These are phyloP conservation scores for Catalaphyllia jardinei DNA, from an alignment of 64 coral and sea anemone genomes.

Conservation along the genomic window DNA sequence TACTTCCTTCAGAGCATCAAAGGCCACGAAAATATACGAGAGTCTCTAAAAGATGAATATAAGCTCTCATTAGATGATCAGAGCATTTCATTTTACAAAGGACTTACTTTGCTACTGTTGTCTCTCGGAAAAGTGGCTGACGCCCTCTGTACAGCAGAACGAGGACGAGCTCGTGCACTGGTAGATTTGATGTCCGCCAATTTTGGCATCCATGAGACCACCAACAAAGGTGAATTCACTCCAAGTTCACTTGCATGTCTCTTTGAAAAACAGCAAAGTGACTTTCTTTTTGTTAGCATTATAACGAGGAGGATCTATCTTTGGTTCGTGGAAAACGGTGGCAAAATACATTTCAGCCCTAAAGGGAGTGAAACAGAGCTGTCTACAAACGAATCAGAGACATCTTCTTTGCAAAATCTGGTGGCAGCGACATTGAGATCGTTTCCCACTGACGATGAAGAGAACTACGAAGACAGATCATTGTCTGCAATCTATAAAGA, in stretches of 20 bases:
- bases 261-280: background rate
- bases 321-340: background rate
- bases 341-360: background rate
- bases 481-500: constrained; percentile 24
- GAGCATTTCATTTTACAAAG: background rate
- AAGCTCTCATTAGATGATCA: background rate
- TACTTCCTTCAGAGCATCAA: background rate
- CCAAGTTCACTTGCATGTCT: background rate
- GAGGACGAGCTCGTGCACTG: background rate
- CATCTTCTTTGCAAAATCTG: background rate
- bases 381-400: background rate
- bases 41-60: background rate
- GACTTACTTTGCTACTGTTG: background rate
- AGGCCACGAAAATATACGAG: background rate
- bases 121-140: background rate
- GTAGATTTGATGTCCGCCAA: background rate
- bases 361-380: background rate
- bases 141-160: background rate
- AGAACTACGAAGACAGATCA: constrained; percentile 30
- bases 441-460: background rate
- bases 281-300: background rate
- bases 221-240: background rate
- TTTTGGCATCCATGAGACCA: background rate
- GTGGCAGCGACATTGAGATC: background rate
- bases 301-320: background rate